Evolutionary conservation across 2,113 vertebrate species (phyloP).

Genomic region (Alethe castanea): DNA sequence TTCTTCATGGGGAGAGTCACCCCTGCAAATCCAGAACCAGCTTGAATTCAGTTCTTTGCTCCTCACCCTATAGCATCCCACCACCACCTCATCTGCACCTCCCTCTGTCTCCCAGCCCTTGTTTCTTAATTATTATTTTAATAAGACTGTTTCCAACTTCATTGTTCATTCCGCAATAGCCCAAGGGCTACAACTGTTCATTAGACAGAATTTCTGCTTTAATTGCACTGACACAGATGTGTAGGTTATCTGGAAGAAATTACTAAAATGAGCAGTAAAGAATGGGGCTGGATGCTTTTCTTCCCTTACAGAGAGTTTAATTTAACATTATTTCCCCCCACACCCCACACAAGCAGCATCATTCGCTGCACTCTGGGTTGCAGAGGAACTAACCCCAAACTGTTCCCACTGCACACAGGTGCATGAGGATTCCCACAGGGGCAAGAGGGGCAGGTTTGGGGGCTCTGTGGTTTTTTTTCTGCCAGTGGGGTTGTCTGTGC

Average conservation of each 20-base stretch:
- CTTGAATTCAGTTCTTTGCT: not conserved
- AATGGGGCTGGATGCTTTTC: not conserved
- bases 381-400: not conserved
- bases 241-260: slow-evolving; percentile 63
- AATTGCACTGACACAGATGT: slow-evolving; percentile 58
- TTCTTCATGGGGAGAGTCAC: not conserved
- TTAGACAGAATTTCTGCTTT: slow-evolving; percentile 63
- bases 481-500: too few species aligned
- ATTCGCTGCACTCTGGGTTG: rapidly evolving
- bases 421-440: not conserved
- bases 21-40: not conserved
- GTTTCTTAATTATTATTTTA: slow-evolving; percentile 66
- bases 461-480: not conserved
- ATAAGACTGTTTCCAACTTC: slow-evolving; percentile 38
- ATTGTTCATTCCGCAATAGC: slow-evolving; percentile 22
- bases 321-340: not conserved
- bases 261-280: not conserved
- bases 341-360: not conserved
- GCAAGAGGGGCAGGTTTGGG: rapidly evolving
- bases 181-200: slow-evolving; percentile 63
- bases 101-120: slow-evolving; percentile 6
- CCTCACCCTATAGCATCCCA: not conserved
- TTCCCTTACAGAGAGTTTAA: not conserved
- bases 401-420: not conserved
- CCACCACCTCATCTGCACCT: not conserved